Evolutionary conservation across 2,888 invertebrate species (phyloP).

Genomic region (Cephus sareptanus): DNA sequence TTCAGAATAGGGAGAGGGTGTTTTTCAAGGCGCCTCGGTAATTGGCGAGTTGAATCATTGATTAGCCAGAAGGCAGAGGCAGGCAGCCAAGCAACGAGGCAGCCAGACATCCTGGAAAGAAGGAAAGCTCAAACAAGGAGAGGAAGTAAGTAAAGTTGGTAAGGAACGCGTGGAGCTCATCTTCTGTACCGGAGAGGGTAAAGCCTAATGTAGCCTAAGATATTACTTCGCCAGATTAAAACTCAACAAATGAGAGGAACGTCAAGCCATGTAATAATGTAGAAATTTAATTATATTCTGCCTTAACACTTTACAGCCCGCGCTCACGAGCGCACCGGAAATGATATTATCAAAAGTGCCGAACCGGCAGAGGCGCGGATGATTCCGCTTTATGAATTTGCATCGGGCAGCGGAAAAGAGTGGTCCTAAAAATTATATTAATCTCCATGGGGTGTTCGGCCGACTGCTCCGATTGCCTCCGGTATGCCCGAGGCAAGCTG

Average conservation of each 20-base stretch:
- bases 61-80: constrained; percentile 47
- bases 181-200: constrained; percentile 28
- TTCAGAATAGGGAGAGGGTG: constrained; percentile 29
- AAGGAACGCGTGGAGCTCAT: constrained; percentile 7
- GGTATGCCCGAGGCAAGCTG: neutral
- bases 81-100: neutral
- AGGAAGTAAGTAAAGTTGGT: constrained; percentile 2
- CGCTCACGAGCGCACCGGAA: neutral
- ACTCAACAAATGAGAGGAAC: constrained; percentile 41
- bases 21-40: constrained; percentile 59
- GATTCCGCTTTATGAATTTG: constrained; percentile 3
- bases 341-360: constrained; percentile 5
- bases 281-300: constrained; percentile 46
- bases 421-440: neutral
- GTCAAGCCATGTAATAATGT: constrained; percentile 40
- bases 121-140: neutral
- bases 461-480: neutral
- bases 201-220: constrained; percentile 54
- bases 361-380: neutral
- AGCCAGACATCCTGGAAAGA: neutral
- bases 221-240: constrained; percentile 57
- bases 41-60: constrained; percentile 63
- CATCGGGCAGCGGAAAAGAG: neutral
- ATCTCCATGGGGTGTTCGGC: neutral
- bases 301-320: neutral